Percentiles rank a stretch among this genome's conserved stretches.
phyloP scores from a whole-genome alignment of 2,113 vertebrate species.

The Pipra filicauda region DNA sequence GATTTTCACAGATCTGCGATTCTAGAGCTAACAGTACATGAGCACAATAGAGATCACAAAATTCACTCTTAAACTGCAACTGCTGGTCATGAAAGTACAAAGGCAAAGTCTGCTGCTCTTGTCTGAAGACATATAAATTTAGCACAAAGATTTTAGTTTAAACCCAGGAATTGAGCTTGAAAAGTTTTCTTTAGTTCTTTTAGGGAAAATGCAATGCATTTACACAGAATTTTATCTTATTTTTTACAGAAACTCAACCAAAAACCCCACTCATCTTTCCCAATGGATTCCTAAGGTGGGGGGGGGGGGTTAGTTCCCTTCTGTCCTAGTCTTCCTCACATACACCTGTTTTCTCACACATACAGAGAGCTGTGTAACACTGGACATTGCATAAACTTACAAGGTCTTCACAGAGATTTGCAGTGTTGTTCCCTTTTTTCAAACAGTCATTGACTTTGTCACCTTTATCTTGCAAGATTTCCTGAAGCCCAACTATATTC shows the following conservation, averaged over 20 bases:
- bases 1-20: not conserved
- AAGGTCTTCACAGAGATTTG: constrained; percentile 79
- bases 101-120: not conserved
- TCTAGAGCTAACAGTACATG: not conserved
- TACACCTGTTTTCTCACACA: not conserved
- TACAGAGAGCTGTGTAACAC: not conserved
- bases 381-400: constrained; percentile 75
- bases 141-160: not conserved
- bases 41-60: not conserved
- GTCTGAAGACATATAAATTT: not conserved
- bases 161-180: not conserved
- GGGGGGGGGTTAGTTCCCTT: not conserved
- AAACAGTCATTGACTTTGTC: constrained; percentile 51
- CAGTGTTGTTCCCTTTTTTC: constrained; percentile 48
- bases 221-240: not conserved
- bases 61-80: not conserved
- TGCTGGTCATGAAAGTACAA: not conserved
- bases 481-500: constrained; percentile 77
- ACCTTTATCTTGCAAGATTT: constrained; percentile 76
- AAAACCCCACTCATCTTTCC: not conserved
- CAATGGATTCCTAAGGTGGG: not conserved
- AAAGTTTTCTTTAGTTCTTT: not conserved
- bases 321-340: not conserved
- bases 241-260: not conserved
- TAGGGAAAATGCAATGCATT: not conserved